A percentile compares a stretch with the other conserved stretches of the same genome.
Conservation (phyloP, 2,113 vertebrate genomes). For the Butastur rufipennis region DNA sequence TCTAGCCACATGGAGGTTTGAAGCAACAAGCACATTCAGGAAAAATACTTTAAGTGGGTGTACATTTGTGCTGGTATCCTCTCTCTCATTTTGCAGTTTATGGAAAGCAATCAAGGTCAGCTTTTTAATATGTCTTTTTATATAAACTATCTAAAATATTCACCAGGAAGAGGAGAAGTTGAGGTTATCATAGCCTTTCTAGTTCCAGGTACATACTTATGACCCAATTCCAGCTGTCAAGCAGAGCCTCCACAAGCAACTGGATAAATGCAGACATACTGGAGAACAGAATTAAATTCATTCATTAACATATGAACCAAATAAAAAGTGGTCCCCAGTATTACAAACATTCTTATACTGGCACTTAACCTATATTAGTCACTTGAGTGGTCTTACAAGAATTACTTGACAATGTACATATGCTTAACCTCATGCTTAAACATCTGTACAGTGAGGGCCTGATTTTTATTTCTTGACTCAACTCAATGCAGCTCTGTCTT, state of each 20-base stretch:
- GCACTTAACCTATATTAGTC: not conserved
- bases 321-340: not conserved
- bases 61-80: slow-evolving; percentile 15
- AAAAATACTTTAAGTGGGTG: not conserved
- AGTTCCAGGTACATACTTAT: not conserved
- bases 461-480: not conserved
- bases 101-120: not conserved
- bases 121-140: not conserved
- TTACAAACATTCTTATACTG: not conserved
- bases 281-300: not conserved
- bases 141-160: not conserved
- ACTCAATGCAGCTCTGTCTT: not conserved
- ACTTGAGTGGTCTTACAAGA: not conserved
- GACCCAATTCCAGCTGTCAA: not conserved
- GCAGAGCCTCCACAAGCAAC: not conserved
- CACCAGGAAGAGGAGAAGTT: not conserved
- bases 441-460: not conserved
- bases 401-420: not conserved
- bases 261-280: not conserved
- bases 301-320: not conserved
- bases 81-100: slow-evolving; percentile 1
- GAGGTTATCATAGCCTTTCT: not conserved
- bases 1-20: slow-evolving; percentile 26
- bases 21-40: slow-evolving; percentile 12
- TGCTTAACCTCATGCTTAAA: not conserved